Evolutionary conservation across 2,888 invertebrate species (phyloP).

Genomic region (Melinaea menophilus): DNA sequence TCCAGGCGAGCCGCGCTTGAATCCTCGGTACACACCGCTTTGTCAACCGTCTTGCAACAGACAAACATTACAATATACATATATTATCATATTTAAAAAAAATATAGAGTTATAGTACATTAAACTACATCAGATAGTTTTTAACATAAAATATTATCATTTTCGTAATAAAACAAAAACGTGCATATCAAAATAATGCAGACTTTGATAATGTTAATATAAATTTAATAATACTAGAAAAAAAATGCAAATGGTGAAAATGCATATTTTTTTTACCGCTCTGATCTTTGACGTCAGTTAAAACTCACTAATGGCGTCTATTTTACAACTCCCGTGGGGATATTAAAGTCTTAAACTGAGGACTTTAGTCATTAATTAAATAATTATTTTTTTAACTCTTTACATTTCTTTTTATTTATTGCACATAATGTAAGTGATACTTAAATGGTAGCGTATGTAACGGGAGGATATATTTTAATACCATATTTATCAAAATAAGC

Average conservation of each 20-base stretch:
- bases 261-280: neutral
- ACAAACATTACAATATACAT: neutral
- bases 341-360: neutral
- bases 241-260: too few species aligned
- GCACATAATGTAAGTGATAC: too few species aligned
- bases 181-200: too few species aligned
- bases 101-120: neutral
- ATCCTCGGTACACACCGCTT: conserved; percentile 85
- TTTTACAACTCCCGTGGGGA: conserved; percentile 1
- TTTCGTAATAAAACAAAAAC: neutral
- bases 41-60: conserved; percentile 78
- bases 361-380: neutral
- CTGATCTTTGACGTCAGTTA: neutral
- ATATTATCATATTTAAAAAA: neutral
- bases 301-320: conserved; percentile 4
- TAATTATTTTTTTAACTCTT: neutral
- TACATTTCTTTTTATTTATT: too few species aligned
- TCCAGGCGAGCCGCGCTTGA: conserved; percentile 81
- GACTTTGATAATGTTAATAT: too few species aligned
- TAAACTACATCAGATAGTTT: too few species aligned
- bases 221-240: too few species aligned
- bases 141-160: too few species aligned
- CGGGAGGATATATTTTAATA: too few species aligned
- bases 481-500: too few species aligned
- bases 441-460: too few species aligned